Conservation (phyloP, 2,888 invertebrate genomes). For the Melipona bicolor region DNA sequence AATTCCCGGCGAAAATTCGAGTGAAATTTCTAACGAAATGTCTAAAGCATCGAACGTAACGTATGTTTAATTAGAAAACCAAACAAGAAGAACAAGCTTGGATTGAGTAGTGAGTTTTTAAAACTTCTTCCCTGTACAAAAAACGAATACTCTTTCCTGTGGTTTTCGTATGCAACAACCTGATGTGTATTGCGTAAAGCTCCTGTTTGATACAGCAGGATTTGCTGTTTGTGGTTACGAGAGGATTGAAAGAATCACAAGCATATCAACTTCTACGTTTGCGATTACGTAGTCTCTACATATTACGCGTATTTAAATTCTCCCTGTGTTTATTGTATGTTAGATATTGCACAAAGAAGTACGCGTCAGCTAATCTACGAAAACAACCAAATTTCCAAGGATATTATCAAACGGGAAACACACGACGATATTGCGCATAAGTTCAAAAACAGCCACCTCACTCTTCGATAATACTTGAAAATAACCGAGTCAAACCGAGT, state of each 20-base stretch:
- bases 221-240: too few species aligned
- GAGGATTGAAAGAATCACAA: neutral
- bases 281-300: conserved; percentile 1
- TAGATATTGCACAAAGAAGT: conserved; percentile 15
- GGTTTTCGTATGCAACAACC: neutral
- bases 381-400: conserved; percentile 1
- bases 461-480: neutral
- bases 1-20: too few species aligned
- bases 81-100: neutral
- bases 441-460: conserved; percentile 24
- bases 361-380: neutral
- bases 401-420: neutral
- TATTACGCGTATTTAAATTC: neutral
- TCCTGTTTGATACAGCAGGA: neutral
- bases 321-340: neutral
- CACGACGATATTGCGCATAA: neutral
- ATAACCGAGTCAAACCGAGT: neutral
- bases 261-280: neutral
- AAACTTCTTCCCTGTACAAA: too few species aligned
- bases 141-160: neutral
- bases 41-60: neutral
- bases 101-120: too few species aligned
- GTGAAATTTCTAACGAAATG: too few species aligned
- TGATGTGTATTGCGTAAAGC: neutral
- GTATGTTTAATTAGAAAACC: neutral